These are phyloP conservation scores for Aphis gossypii DNA, from an alignment of 1,140 invertebrate species.

Conservation along the genomic window DNA sequence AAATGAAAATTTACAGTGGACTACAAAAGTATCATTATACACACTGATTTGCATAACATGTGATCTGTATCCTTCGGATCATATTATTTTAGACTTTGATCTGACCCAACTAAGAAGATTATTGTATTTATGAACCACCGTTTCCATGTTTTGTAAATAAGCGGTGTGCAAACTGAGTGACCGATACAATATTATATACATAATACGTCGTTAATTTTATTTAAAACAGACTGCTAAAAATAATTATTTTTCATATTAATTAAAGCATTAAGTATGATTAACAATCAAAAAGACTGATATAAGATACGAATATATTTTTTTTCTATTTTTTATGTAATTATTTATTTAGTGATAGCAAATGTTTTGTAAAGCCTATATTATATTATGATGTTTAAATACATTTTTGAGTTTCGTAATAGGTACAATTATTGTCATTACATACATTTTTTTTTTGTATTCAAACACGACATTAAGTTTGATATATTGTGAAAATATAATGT, in stretches of 20 bases:
- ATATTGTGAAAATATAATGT: not conserved
- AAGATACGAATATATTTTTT: not conserved
- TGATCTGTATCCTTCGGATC: not conserved
- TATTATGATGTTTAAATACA: not conserved
- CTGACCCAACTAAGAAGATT: not conserved
- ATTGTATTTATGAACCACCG: not conserved
- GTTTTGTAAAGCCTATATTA: not conserved
- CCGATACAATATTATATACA: not conserved
- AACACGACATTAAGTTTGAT: not conserved
- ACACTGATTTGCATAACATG: not conserved
- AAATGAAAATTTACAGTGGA: not conserved
- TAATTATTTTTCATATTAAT: not conserved
- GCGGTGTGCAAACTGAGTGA: not conserved
- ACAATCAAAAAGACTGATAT: not conserved
- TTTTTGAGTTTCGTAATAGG: not conserved
- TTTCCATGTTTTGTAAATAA: not conserved
- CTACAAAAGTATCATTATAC: not conserved
- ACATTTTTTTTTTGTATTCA: not conserved
- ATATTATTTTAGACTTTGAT: not conserved
- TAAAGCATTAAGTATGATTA: not conserved
- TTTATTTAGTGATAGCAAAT: too few species aligned
- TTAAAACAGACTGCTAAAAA: not conserved
- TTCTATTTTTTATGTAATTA: too few species aligned
- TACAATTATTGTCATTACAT: not conserved
- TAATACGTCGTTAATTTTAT: not conserved